Percentiles rank a stretch among this genome's conserved stretches.
These are phyloP conservation scores for Neodiprion fabricii DNA, from an alignment of 1,140 invertebrate genomes.

Conservation along the genomic window DNA sequence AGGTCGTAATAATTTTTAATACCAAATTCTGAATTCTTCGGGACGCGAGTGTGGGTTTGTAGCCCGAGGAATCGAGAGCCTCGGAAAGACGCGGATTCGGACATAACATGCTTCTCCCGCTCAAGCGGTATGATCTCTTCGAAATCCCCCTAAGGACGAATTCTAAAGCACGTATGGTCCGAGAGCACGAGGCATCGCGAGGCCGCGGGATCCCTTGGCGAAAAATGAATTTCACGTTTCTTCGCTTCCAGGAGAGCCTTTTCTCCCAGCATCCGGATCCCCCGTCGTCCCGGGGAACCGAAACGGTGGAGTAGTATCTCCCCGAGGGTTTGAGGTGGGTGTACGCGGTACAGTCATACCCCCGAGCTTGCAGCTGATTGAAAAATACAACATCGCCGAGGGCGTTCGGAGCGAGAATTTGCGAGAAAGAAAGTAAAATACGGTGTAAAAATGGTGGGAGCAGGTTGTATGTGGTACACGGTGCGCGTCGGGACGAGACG, in stretches of 20 bases:
- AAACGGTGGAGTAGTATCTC: slow-evolving; percentile 10
- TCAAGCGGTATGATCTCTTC: too few species aligned
- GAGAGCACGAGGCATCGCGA: too few species aligned
- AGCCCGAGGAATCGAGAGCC: too few species aligned
- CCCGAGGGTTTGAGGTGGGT: not conserved
- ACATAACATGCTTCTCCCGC: too few species aligned
- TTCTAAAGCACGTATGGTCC: too few species aligned
- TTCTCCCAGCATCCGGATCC: not conserved
- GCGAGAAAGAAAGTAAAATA: not conserved
- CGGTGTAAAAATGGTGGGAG: not conserved
- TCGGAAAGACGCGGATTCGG: too few species aligned
- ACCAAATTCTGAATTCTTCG: too few species aligned
- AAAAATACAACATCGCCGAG: slow-evolving; percentile 11
- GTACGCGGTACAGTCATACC: not conserved
- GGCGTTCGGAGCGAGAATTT: not conserved
- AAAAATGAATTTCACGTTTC: too few species aligned
- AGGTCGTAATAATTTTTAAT: too few species aligned
- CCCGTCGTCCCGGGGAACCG: not conserved
- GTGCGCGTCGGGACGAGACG: not conserved
- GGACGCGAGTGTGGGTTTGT: too few species aligned
- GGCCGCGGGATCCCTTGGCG: too few species aligned
- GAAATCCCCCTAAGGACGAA: too few species aligned
- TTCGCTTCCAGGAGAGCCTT: not conserved
- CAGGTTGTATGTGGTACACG: not conserved
- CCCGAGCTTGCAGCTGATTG: not conserved